Base-by-base conservation (phyloP, 2,113 vertebrate genomes). In the Ranitomeya variabilis region DNA sequence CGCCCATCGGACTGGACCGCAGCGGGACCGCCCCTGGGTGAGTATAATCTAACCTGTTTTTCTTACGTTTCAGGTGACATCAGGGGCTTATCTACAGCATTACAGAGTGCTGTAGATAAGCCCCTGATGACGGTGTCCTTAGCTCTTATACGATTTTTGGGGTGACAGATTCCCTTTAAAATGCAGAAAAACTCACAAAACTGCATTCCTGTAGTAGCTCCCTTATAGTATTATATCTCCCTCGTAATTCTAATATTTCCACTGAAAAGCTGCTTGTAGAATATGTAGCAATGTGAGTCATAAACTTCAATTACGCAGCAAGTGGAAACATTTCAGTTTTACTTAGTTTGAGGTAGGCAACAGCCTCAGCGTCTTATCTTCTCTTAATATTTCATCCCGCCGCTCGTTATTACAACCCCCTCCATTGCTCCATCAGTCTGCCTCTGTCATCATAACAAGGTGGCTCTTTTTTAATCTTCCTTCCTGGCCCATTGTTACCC, bases 301-400 rank as follows among this genome's bases (percentile, higher is more conserved):
- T 74, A 74, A 45, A 45, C 71, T 45, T 74, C 71, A 45, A 74
- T 74, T 74, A 45, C 71, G 15, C 71, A 19, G 71, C 71, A 74
- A 74, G 71, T 74, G 71, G 71, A 45, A 74, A 74, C 71, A 45
- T 74, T 74, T 74, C 37, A 51, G 31, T 13, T 74, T 74, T 74
- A 74, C 31, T 10, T 7, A 9, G 69, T 31, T 71, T 71, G 37
- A 51, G 51, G 18, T 18, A 45, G 71, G 51, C 5, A 74, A 74
- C 31, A 74, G 71, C 71, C 71, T 74, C 45, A 37, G 71, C 71
- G 16, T 74, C 45, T 6, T 45, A 9, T 74, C 31, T 74, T 74
- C 37, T 71, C 14, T 51, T 45, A 37, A 74, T 74, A 74, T 51
- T 74, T 74, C 31, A 74, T 74, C 71, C 45, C 9, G 31, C 19